Conservation (phyloP, 2,113 vertebrate genomes). For the Grammomys dolichurus region DNA sequence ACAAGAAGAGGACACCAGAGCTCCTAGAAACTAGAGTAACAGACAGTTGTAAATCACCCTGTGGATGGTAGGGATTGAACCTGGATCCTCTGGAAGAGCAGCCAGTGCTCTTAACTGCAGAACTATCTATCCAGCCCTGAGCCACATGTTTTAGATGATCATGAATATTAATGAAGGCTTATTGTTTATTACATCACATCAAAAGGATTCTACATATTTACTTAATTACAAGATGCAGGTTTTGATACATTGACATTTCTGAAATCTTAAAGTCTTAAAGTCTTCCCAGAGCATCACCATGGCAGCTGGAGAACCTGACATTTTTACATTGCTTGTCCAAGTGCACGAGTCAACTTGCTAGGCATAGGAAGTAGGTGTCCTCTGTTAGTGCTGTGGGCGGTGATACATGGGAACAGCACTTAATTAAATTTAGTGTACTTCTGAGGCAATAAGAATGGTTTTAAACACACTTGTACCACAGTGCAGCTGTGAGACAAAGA, state of each 20-base stretch:
- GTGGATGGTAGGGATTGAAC: background rate
- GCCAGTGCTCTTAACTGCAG: background rate
- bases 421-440: slow-evolving; percentile 22
- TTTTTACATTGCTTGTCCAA: background rate
- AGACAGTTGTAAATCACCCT: background rate
- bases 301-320: background rate
- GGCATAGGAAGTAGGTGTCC: background rate
- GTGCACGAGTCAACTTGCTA: background rate
- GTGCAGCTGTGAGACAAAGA: background rate
- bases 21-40: background rate
- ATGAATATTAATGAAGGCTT: background rate
- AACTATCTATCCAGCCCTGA: background rate
- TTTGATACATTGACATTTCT: background rate
- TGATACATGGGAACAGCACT: background rate
- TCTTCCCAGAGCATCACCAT: background rate
- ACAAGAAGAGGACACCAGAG: background rate
- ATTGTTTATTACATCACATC: background rate
- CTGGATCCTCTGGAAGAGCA: background rate
- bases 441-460: slow-evolving; percentile 21
- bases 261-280: slow-evolving; percentile 4
- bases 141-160: background rate
- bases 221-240: background rate
- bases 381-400: background rate
- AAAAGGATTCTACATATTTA: background rate
- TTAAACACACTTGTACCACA: background rate